Evolutionary conservation across 2,797 vertebrate species (phyloP).

Genomic region (Choloepus didactylus): DNA sequence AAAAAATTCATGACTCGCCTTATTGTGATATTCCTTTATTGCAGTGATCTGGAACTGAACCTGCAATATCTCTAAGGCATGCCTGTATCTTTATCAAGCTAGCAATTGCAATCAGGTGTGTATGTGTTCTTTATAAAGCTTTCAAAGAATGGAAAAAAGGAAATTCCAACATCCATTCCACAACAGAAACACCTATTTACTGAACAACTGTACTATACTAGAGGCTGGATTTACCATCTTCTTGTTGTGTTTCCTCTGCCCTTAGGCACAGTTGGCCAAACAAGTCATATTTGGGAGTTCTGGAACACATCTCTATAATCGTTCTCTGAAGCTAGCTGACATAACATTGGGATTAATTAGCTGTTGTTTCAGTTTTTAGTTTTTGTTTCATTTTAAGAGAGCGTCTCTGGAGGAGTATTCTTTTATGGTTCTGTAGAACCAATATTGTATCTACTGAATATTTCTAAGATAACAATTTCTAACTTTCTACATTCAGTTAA

Average conservation of each 20-base stretch:
- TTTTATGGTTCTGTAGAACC: neutral
- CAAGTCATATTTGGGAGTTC: neutral
- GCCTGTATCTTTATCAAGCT: neutral
- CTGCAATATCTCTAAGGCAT: too few relatives aligned
- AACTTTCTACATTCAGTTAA: constrained; percentile 8
- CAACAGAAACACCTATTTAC: neutral
- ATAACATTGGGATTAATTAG: constrained; percentile 12
- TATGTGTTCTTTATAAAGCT: neutral
- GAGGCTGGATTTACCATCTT: neutral
- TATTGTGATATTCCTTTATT: too few relatives aligned
- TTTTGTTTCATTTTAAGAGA: constrained; percentile 28
- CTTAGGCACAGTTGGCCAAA: neutral
- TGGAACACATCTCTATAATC: neutral
- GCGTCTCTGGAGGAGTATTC: neutral
- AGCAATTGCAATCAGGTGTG: neutral
- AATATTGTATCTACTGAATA: neutral
- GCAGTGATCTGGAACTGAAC: too few relatives aligned
- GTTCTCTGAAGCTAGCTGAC: constrained; percentile 15
- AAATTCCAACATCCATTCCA: neutral
- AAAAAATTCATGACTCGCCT: too few relatives aligned
- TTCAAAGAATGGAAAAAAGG: neutral
- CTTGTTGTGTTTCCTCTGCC: neutral
- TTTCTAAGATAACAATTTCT: constrained; percentile 34
- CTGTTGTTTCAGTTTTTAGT: neutral
- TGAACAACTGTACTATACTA: neutral